phyloP scores from a whole-genome alignment of 2,888 invertebrate species.

The Phaonia tiefii region DNA sequence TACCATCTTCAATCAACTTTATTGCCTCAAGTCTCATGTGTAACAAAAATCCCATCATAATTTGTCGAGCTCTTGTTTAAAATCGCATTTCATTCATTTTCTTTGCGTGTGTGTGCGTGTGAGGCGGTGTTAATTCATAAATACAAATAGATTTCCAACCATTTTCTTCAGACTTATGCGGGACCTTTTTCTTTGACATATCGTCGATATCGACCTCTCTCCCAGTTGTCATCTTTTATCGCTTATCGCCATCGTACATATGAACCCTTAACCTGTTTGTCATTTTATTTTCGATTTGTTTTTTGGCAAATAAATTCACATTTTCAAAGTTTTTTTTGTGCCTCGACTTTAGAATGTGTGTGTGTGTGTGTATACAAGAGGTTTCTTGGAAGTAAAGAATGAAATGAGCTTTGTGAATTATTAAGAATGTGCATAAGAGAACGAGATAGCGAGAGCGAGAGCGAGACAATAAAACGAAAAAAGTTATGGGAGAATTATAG shows the following conservation, averaged over 20 bases:
- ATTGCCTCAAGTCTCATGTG: conserved; percentile 25
- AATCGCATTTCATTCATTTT: background rate
- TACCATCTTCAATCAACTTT: conserved; percentile 10
- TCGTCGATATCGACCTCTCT: background rate
- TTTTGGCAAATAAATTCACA: background rate
- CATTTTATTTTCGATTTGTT: conserved; percentile 25
- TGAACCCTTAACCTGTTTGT: conserved; percentile 50
- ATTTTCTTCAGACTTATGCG: conserved; percentile 14
- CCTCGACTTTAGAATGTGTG: background rate
- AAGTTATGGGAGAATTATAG: background rate
- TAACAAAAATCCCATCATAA: conserved; percentile 21
- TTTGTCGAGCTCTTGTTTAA: conserved; percentile 25
- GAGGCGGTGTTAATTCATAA: conserved; percentile 28
- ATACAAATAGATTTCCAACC: conserved; percentile 47
- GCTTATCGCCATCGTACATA: conserved; percentile 16
- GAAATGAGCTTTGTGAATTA: conserved; percentile 50
- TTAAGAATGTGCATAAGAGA: conserved; percentile 44
- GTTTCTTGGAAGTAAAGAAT: conserved; percentile 8
- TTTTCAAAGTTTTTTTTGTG: conserved; percentile 30
- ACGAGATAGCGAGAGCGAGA: background rate
- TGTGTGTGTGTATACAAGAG: background rate
- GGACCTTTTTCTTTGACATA: background rate
- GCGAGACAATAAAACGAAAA: background rate
- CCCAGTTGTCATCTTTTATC: conserved; percentile 14
- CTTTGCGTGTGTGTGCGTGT: background rate